Percentiles rank a stretch among this genome's conserved stretches.
Conservation (phyloP, 2,113 vertebrate species). For the Hyla sarda region DNA sequence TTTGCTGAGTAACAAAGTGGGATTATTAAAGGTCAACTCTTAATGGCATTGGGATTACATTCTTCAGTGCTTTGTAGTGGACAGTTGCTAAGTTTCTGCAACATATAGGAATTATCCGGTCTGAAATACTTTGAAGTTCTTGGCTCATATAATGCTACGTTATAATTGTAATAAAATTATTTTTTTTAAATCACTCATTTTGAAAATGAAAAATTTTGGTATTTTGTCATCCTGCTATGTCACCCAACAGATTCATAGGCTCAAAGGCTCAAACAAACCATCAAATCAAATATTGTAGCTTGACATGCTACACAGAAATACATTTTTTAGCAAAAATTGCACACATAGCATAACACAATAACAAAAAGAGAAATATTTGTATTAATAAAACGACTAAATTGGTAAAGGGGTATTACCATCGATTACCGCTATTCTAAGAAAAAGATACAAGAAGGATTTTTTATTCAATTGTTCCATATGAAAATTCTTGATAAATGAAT, state of each 20-base stretch:
- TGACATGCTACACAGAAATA: no score
- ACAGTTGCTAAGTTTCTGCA: not conserved
- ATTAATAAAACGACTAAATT: no score
- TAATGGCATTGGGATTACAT: not conserved
- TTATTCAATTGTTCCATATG: no score
- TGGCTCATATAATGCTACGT: not conserved
- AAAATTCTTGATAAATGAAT: no score
- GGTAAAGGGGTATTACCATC: no score
- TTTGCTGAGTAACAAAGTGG: slow-evolving; percentile 54
- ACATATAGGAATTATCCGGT: not conserved
- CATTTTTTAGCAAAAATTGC: no score
- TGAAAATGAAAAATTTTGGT: not conserved
- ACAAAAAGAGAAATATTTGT: no score
- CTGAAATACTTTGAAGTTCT: not conserved
- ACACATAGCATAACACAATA: no score
- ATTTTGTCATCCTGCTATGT: not conserved
- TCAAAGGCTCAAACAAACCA: no score
- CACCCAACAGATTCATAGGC: not conserved
- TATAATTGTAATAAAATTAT: not conserved
- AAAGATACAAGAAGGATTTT: no score
- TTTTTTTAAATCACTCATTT: not conserved
- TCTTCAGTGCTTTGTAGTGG: not conserved
- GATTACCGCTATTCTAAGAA: no score
- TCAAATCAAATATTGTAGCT: no score
- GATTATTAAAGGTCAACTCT: slow-evolving; percentile 49